These are phyloP conservation scores for Drosophila testacea DNA, from an alignment of 2,888 invertebrate genomes.

Conservation along the genomic window DNA sequence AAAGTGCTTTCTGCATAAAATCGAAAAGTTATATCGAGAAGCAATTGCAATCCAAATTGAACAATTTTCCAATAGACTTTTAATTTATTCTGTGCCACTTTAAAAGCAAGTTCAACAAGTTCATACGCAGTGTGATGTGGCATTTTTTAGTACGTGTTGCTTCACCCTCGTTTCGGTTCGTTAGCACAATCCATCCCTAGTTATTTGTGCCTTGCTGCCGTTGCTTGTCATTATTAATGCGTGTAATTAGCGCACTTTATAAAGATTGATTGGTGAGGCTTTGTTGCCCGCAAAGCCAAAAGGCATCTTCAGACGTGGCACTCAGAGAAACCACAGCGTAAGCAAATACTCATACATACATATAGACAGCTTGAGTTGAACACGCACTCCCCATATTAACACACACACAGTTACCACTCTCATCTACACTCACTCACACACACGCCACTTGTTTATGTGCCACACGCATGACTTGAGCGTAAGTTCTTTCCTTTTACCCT, in stretches of 20 bases:
- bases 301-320: slow-evolving; percentile 45
- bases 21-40: slow-evolving; percentile 2
- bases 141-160: slow-evolving; percentile 44
- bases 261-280: slow-evolving; percentile 73
- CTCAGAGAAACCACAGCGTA: slow-evolving; percentile 57
- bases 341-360: slow-evolving; percentile 48
- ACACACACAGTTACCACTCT: slow-evolving; percentile 22
- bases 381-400: slow-evolving; percentile 15
- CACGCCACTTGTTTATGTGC: slow-evolving; percentile 70
- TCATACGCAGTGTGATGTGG: slow-evolving; percentile 34
- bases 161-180: slow-evolving; percentile 6
- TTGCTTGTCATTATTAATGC: slow-evolving; percentile 74
- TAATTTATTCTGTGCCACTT: slow-evolving; percentile 13
- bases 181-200: slow-evolving; percentile 1
- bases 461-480: slow-evolving; percentile 69
- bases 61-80: slow-evolving; percentile 13
- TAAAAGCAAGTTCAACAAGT: slow-evolving; percentile 18
- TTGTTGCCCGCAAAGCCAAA: slow-evolving; percentile 33
- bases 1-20: slow-evolving; percentile 3
- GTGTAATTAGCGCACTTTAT: slow-evolving; percentile 74
- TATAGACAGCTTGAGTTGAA: slow-evolving; percentile 17
- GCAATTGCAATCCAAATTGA: not conserved
- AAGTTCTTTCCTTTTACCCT: slow-evolving; percentile 58
- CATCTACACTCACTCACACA: slow-evolving; percentile 19
- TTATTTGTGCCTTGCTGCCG: slow-evolving; percentile 30